Evolutionary conservation across 2,113 vertebrate genomes (phyloP).

Genomic region (Triplophysa siluroides): DNA sequence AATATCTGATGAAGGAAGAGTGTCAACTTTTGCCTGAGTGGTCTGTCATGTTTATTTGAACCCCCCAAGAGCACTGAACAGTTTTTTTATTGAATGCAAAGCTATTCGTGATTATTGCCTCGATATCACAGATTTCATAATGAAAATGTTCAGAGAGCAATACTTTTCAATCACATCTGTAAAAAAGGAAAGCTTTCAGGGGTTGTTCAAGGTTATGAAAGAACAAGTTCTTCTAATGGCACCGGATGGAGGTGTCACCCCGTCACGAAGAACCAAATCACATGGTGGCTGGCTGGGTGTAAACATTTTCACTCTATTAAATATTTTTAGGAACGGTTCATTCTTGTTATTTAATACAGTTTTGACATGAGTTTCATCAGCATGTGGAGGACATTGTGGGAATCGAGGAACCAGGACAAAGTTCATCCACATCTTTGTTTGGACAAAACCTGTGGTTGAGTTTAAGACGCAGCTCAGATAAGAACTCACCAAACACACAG

Average conservation of each 20-base stretch:
- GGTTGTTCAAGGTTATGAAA: background rate
- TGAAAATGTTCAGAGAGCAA: slow-evolving; percentile 6
- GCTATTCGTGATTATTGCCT: background rate
- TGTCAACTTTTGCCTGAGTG: background rate
- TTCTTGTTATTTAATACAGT: too few relatives aligned
- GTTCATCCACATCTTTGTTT: background rate
- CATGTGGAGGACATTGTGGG: background rate
- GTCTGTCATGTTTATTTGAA: slow-evolving; percentile 18
- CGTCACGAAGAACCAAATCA: too few relatives aligned
- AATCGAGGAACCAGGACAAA: background rate
- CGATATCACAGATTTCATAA: background rate
- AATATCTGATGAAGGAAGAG: slow-evolving; percentile 22
- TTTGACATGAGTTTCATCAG: background rate
- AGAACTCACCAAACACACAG: background rate
- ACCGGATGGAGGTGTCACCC: background rate
- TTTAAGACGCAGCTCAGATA: background rate
- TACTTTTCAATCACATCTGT: background rate
- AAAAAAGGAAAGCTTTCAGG: background rate
- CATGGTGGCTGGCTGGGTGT: too few relatives aligned
- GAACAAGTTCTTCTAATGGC: background rate
- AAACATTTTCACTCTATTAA: too few relatives aligned
- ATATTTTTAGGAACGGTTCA: too few relatives aligned
- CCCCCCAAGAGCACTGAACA: background rate
- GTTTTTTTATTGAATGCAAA: background rate
- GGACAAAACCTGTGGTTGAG: background rate